These are phyloP conservation scores for Aplocera efformata DNA, from an alignment of 2,888 invertebrate species.

Conservation along the genomic window DNA sequence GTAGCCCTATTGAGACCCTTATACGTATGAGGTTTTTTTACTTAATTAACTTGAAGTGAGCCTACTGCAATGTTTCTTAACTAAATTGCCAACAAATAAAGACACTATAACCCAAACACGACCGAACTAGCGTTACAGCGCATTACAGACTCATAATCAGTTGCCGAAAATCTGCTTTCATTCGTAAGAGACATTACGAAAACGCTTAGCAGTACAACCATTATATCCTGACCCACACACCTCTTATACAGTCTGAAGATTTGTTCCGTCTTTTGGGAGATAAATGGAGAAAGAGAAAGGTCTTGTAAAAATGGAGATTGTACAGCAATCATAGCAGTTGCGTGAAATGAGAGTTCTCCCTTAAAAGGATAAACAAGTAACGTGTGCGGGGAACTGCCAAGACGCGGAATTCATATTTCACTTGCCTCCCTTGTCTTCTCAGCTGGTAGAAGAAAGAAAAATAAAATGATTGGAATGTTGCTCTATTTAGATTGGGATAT, in stretches of 20 bases:
- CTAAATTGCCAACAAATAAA: constrained; percentile 29
- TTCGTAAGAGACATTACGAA: constrained; percentile 52
- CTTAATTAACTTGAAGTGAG: not conserved
- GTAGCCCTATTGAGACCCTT: too few relatives aligned
- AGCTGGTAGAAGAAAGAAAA: constrained; percentile 38
- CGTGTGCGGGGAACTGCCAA: constrained; percentile 75
- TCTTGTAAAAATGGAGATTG: constrained; percentile 55
- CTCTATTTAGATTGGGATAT: too few relatives aligned
- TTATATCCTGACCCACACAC: constrained; percentile 37
- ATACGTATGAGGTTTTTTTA: too few relatives aligned
- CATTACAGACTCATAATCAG: constrained; percentile 57
- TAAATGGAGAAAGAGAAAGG: constrained; percentile 31
- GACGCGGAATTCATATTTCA: constrained; percentile 75
- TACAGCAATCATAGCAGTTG: constrained; percentile 76
- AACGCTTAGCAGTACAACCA: constrained; percentile 53
- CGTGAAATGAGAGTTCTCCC: constrained; percentile 74
- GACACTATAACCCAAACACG: constrained; percentile 42
- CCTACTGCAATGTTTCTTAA: not conserved
- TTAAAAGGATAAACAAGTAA: constrained; percentile 78
- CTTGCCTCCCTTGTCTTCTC: constrained; percentile 55
- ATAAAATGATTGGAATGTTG: constrained; percentile 22
- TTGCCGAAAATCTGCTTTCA: constrained; percentile 61
- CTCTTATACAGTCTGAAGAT: constrained; percentile 2
- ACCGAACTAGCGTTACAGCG: constrained; percentile 44
- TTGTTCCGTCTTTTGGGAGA: constrained; percentile 9